Conservation (phyloP, 2,113 vertebrate species). For the Actenoides hombroni region DNA sequence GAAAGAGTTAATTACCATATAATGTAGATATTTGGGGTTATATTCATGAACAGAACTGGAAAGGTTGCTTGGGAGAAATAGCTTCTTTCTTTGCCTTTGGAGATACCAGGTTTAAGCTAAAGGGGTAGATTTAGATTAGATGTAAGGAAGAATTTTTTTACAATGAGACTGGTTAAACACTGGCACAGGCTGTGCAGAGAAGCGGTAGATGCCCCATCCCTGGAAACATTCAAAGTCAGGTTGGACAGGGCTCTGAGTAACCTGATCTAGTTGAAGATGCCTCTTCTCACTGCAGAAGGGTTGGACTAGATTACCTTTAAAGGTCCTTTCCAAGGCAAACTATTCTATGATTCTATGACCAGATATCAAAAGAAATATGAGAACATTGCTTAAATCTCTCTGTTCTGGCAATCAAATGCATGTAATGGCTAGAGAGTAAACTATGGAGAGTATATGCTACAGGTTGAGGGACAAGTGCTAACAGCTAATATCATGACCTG, state of each 20-base stretch:
- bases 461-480: neutral
- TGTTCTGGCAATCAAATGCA: neutral
- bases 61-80: neutral
- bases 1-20: neutral
- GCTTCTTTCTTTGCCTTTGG: neutral
- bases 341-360: neutral
- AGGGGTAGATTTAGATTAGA: too few relatives aligned
- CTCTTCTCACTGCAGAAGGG: too few relatives aligned
- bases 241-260: too few relatives aligned
- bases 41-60: neutral
- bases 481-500: neutral
- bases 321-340: too few relatives aligned
- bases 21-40: neutral
- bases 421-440: neutral
- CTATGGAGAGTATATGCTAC: neutral
- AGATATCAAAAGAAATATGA: neutral
- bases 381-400: neutral
- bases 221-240: too few relatives aligned
- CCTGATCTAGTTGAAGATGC: too few relatives aligned
- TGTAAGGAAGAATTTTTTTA: too few relatives aligned
- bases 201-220: too few relatives aligned
- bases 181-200: too few relatives aligned
- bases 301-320: too few relatives aligned
- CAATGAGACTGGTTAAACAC: too few relatives aligned
- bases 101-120: neutral